Conservation (phyloP, 2,888 invertebrate species). For the Neoscelio sp. region DNA sequence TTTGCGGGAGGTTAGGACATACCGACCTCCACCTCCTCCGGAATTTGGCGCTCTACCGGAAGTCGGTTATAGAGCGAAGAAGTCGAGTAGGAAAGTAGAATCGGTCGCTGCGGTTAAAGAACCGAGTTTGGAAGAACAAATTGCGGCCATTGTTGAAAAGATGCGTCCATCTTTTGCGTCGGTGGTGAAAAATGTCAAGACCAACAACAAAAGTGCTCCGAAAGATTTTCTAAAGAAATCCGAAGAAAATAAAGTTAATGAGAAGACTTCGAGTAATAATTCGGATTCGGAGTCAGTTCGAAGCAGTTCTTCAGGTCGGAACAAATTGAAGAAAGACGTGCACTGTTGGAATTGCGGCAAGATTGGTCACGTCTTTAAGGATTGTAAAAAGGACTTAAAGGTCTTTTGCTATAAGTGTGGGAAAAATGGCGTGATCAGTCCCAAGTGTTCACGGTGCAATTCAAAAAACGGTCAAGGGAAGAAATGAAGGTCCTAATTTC, state of each 20-base stretch:
- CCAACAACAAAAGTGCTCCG: too few relatives aligned
- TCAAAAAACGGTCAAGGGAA: constrained; percentile 9
- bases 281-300: not conserved
- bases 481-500: constrained; percentile 28
- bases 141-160: constrained; percentile 15
- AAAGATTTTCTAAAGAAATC: not conserved
- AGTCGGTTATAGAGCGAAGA: constrained; percentile 10
- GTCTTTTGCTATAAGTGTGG: constrained; percentile 30
- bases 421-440: not conserved
- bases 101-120: not conserved
- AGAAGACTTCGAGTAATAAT: too few relatives aligned
- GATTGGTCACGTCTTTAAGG: constrained; percentile 9
- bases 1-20: not conserved
- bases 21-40: constrained; percentile 24
- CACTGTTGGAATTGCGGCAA: constrained; percentile 38
- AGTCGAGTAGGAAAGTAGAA: not conserved
- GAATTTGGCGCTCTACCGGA: constrained; percentile 14
- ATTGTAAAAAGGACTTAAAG: not conserved
- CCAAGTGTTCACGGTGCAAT: constrained; percentile 1
- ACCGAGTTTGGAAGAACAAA: not conserved
- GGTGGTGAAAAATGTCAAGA: not conserved
- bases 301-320: too few relatives aligned
- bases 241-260: not conserved
- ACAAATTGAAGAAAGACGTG: not conserved
- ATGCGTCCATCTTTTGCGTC: constrained; percentile 7